Percentiles rank a stretch among this genome's conserved stretches.
Evolutionary conservation across 2,888 invertebrate species (phyloP).

Genomic region (Zaprionus bogoriensis): DNA sequence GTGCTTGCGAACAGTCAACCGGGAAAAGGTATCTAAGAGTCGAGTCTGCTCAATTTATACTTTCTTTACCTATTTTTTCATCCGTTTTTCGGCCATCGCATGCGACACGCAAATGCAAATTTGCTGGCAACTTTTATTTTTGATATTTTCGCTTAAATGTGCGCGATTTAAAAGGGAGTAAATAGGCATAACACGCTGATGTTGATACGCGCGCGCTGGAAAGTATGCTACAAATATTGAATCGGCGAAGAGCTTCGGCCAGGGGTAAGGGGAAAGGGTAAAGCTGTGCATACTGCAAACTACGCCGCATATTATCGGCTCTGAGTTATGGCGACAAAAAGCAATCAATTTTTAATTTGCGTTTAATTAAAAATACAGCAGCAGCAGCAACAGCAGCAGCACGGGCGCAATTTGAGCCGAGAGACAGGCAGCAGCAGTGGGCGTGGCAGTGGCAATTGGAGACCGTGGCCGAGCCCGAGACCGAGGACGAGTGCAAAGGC

Average conservation of each 20-base stretch:
- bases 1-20: too few relatives aligned
- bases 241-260: too few relatives aligned
- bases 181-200: neutral
- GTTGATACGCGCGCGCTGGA: conserved; percentile 20
- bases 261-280: too few relatives aligned
- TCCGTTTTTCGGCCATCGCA: conserved; percentile 40
- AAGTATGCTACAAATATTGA: conserved; percentile 8
- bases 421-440: conserved; percentile 14
- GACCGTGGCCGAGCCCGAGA: neutral
- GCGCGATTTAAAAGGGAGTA: neutral
- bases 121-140: neutral
- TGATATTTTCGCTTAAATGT: conserved; percentile 12
- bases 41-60: too few relatives aligned
- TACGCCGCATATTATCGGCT: conserved; percentile 39
- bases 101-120: conserved; percentile 66
- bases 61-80: neutral
- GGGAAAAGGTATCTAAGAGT: too few relatives aligned
- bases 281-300: neutral
- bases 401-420: conserved; percentile 59
- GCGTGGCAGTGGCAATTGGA: neutral
- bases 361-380: conserved; percentile 71
- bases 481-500: neutral
- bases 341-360: conserved; percentile 74
- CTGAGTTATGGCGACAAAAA: conserved; percentile 58
- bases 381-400: too few relatives aligned